Percentiles rank a stretch among this genome's conserved stretches.
Evolutionary conservation across 1,140 invertebrate genomes (phyloP).

Genomic region (Drosophila sproati): DNA sequence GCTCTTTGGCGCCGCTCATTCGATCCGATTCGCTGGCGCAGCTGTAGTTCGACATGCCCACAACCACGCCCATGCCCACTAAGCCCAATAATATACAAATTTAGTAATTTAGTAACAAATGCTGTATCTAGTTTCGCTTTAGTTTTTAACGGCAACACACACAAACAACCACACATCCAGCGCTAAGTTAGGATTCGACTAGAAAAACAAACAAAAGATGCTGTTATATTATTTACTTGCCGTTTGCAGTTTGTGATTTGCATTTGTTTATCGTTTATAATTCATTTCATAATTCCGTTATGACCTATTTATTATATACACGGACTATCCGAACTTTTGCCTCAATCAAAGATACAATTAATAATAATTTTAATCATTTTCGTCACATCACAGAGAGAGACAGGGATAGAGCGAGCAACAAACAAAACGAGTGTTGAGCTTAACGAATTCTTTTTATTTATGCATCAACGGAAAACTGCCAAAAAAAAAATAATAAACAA

Average conservation of each 20-base stretch:
- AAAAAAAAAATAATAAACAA: slow-evolving; percentile 59
- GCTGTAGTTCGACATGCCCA: slow-evolving; percentile 85
- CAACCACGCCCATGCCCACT: slow-evolving; percentile 25
- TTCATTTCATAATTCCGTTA: slow-evolving; percentile 15
- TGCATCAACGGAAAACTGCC: slow-evolving; percentile 65
- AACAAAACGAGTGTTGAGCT: not conserved
- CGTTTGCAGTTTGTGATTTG: slow-evolving; percentile 46
- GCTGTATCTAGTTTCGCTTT: slow-evolving; percentile 77
- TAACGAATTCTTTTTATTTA: slow-evolving; percentile 12
- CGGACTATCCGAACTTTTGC: slow-evolving; percentile 20
- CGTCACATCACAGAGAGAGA: slow-evolving; percentile 13
- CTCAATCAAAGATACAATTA: too few relatives aligned
- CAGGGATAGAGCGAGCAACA: slow-evolving; percentile 9
- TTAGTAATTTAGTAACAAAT: slow-evolving; percentile 64
- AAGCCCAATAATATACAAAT: slow-evolving; percentile 26
- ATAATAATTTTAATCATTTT: too few relatives aligned
- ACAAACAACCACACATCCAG: slow-evolving; percentile 24
- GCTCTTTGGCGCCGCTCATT: slow-evolving; percentile 92
- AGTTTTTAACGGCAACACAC: slow-evolving; percentile 45
- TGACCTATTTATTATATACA: slow-evolving; percentile 21
- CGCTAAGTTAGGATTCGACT: slow-evolving; percentile 42
- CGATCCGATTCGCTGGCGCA: slow-evolving; percentile 90
- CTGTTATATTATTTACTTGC: slow-evolving; percentile 52
- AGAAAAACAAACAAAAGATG: slow-evolving; percentile 31
- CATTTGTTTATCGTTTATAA: slow-evolving; percentile 29